Evolutionary conservation across 2,888 invertebrate species (phyloP).

Genomic region (Brenthis hecate): DNA sequence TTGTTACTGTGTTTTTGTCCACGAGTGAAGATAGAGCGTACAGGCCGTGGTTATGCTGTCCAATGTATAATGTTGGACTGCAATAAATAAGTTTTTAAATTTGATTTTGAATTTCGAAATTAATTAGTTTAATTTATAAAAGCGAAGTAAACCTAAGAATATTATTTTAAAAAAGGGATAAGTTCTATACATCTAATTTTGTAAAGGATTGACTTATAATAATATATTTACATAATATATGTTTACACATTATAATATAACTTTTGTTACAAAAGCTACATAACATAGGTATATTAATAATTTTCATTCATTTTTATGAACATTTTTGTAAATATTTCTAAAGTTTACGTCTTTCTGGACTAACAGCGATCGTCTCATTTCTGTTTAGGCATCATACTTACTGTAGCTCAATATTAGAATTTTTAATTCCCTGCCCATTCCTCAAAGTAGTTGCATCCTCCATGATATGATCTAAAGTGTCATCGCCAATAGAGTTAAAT

Average conservation of each 20-base stretch:
- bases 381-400: constrained; percentile 57
- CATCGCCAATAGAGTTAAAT: constrained; percentile 94
- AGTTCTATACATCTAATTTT: no score
- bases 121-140: no score
- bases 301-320: no score
- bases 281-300: no score
- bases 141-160: no score
- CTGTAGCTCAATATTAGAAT: constrained; percentile 84
- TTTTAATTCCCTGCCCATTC: constrained; percentile 82
- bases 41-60: constrained; percentile 91
- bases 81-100: constrained; percentile 43
- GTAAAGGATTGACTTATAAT: no score
- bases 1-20: constrained; percentile 93
- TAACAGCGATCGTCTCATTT: constrained; percentile 1
- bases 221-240: no score
- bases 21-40: constrained; percentile 96
- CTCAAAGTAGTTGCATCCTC: constrained; percentile 81
- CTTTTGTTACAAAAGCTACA: no score
- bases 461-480: constrained; percentile 88
- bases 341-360: neutral
- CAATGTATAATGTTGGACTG: constrained; percentile 96
- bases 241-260: no score
- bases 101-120: no score
- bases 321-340: no score
- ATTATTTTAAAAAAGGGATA: no score